phyloP scores from a whole-genome alignment of 2,113 vertebrate genomes.

The Podarcis raffonei region DNA sequence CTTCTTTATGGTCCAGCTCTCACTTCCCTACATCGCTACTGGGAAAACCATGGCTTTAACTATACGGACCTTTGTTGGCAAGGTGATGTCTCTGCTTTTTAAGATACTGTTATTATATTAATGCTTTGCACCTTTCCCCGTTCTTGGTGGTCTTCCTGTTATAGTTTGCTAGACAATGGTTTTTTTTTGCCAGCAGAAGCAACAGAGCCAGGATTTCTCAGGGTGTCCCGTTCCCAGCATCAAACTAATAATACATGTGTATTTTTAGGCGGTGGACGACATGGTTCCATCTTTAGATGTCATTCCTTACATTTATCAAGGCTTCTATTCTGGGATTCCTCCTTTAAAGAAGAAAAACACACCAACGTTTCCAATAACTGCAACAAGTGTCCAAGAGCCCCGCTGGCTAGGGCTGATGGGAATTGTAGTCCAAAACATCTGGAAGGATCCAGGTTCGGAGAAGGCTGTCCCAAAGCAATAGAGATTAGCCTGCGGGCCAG shows the following conservation, averaged over 20 bases:
- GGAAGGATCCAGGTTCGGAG: not conserved
- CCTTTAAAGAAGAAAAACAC: not conserved
- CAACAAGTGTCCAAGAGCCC: not conserved
- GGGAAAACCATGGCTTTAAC: too few species aligned
- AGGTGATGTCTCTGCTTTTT: too few species aligned
- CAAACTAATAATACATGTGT: constrained; percentile 58
- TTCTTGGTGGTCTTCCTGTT: not conserved
- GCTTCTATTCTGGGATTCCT: not conserved
- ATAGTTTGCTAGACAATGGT: not conserved
- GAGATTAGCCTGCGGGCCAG: not conserved
- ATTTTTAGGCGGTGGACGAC: constrained; percentile 54
- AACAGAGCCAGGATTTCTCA: fast-evolving
- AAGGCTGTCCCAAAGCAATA: too few species aligned
- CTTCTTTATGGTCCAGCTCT: too few species aligned
- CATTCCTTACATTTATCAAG: constrained; percentile 18
- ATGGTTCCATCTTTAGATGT: constrained; percentile 36
- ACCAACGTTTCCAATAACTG: not conserved
- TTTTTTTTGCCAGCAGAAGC: not conserved
- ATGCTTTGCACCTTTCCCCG: not conserved
- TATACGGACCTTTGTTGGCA: too few species aligned
- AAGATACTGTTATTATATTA: too few species aligned
- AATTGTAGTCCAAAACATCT: not conserved
- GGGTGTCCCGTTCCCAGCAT: not conserved
- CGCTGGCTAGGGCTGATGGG: not conserved
- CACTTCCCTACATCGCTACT: too few species aligned